A percentile compares a stretch with the other conserved stretches of the same genome.
phyloP scores from a whole-genome alignment of 2,888 invertebrate genomes.

The Eristalinus aeneus region DNA sequence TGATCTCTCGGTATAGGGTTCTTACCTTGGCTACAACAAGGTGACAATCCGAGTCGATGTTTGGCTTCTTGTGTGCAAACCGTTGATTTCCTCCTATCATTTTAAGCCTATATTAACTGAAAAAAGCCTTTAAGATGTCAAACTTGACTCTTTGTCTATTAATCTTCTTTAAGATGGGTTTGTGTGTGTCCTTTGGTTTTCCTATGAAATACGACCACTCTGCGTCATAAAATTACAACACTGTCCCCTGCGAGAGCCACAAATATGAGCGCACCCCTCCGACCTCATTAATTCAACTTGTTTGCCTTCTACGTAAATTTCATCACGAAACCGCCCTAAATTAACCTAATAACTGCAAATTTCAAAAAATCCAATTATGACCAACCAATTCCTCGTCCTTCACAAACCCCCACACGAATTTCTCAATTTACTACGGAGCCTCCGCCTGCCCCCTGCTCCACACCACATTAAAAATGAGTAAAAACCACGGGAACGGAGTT shows the following conservation, averaged over 20 bases:
- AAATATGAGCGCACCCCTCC: background rate
- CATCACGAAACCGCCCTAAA: constrained; percentile 52
- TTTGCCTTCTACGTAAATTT: constrained; percentile 9
- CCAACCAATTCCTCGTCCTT: constrained; percentile 1
- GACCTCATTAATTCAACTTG: background rate
- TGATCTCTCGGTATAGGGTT: too few relatives aligned
- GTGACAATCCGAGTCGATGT: too few relatives aligned
- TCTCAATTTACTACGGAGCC: constrained; percentile 15
- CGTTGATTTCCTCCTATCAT: too few relatives aligned
- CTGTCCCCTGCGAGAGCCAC: background rate
- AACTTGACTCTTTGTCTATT: too few relatives aligned
- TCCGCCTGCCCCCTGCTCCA: background rate
- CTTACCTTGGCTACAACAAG: too few relatives aligned
- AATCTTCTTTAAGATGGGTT: too few relatives aligned
- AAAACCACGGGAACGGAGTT: constrained; percentile 14
- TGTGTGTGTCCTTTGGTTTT: background rate
- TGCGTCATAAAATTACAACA: background rate
- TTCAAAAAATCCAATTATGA: constrained; percentile 62
- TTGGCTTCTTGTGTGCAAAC: too few relatives aligned
- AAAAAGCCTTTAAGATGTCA: too few relatives aligned
- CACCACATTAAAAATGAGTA: constrained; percentile 3
- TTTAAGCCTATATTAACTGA: too few relatives aligned
- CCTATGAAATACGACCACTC: background rate
- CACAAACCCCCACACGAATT: constrained; percentile 16
- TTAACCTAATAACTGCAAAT: constrained; percentile 64